These are phyloP conservation scores for Cebidichthys violaceus DNA, from an alignment of 2,113 vertebrate genomes.

Conservation along the genomic window DNA sequence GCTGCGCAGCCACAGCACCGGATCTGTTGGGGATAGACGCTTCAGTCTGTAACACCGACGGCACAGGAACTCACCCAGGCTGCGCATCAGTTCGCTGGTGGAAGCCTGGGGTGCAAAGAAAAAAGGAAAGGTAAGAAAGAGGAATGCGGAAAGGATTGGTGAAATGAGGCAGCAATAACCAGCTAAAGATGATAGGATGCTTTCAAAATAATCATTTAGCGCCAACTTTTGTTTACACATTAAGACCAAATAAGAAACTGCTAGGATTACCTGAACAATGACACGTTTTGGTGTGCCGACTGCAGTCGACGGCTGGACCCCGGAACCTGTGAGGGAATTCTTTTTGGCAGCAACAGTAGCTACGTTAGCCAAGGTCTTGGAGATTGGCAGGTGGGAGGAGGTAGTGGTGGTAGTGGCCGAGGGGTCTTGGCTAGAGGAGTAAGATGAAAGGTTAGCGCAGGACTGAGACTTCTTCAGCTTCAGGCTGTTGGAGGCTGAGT, in stretches of 20 bases:
- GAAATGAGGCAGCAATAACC: background rate
- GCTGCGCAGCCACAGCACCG: slow-evolving; percentile 82
- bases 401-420: slow-evolving; percentile 73
- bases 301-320: slow-evolving; percentile 74
- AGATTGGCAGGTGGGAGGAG: slow-evolving; percentile 81
- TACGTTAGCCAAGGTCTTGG: slow-evolving; percentile 86
- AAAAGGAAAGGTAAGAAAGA: background rate
- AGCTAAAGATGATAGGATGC: background rate
- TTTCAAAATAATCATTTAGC: background rate
- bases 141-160: background rate
- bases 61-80: slow-evolving; percentile 84
- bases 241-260: background rate
- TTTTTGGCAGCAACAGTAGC: slow-evolving; percentile 81
- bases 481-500: slow-evolving; percentile 87
- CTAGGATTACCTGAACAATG: slow-evolving; percentile 85
- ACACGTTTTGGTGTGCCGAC: slow-evolving; percentile 91
- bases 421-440: slow-evolving; percentile 82
- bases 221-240: background rate
- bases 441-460: slow-evolving; percentile 91
- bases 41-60: slow-evolving; percentile 84
- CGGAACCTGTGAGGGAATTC: slow-evolving; percentile 77
- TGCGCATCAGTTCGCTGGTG: slow-evolving; percentile 83
- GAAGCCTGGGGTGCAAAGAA: slow-evolving; percentile 71
- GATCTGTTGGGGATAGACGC: slow-evolving; percentile 80
- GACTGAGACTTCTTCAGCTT: slow-evolving; percentile 94